Percentiles rank a stretch among this genome's conserved stretches.
Conservation (phyloP, 2,113 vertebrate species). For the Notothenia coriiceps region DNA sequence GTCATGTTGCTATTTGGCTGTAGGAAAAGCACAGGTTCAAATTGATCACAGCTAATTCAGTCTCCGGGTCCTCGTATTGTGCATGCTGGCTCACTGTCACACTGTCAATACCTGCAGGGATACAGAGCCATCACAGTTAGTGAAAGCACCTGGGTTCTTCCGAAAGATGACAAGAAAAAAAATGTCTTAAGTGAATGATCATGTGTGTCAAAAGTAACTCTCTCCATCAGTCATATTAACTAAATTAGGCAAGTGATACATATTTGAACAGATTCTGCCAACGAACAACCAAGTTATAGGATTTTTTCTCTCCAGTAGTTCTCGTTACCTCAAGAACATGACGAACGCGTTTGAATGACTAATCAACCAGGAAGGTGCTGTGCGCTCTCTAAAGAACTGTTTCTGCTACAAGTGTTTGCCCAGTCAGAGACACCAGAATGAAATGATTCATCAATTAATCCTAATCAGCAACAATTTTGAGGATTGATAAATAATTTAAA, state of each 20-base stretch:
- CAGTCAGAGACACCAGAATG: no score
- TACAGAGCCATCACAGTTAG: neutral
- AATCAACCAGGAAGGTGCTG: no score
- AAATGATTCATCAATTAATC: no score
- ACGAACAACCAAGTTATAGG: neutral
- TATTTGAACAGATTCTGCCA: neutral
- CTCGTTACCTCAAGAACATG: no score
- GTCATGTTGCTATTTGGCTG: neutral
- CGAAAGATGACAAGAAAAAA: neutral
- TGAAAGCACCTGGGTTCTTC: slow-evolving; percentile 1
- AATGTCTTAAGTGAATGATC: no score
- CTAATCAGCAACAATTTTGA: no score
- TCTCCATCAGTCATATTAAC: neutral
- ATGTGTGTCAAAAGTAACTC: neutral
- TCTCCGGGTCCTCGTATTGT: neutral
- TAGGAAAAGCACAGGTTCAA: neutral
- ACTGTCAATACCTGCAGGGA: no score
- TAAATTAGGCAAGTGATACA: neutral
- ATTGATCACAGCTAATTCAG: neutral
- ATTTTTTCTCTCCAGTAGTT: neutral
- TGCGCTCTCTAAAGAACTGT: no score
- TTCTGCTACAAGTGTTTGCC: no score
- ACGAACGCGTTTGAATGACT: no score
- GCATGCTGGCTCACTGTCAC: no score
- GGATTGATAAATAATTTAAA: no score